Percentiles rank a stretch among this genome's conserved stretches.
Evolutionary conservation across 2,888 invertebrate genomes (phyloP).

Genomic region (Oligia fasciuncula): DNA sequence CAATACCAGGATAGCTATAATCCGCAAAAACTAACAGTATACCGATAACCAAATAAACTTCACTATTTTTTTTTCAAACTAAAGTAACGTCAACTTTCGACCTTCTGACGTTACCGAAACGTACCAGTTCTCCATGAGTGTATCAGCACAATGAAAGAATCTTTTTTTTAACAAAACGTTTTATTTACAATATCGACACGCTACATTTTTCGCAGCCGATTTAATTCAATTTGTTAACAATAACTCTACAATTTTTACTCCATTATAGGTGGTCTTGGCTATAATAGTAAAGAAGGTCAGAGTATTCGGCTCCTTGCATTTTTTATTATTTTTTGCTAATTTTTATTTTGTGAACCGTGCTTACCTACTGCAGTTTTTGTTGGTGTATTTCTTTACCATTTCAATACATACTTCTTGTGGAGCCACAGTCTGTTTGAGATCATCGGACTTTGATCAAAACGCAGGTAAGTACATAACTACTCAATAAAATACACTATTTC

Average conservation of each 20-base stretch:
- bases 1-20: slow-evolving; percentile 81
- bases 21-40: slow-evolving; percentile 86
- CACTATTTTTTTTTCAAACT: slow-evolving; percentile 43
- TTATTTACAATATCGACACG: slow-evolving; percentile 74
- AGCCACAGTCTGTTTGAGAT: background rate
- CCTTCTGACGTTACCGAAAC: slow-evolving; percentile 50
- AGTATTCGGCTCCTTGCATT: slow-evolving; percentile 17
- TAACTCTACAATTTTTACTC: slow-evolving; percentile 76
- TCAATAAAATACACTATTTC: background rate
- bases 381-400: slow-evolving; percentile 15
- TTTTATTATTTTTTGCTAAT: slow-evolving; percentile 23
- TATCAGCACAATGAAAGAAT: slow-evolving; percentile 28
- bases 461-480: background rate
- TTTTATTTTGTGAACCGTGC: slow-evolving; percentile 12
- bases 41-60: slow-evolving; percentile 55
- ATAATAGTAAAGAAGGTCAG: slow-evolving; percentile 62
- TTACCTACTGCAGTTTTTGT: slow-evolving; percentile 16
- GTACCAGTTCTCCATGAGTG: slow-evolving; percentile 2
- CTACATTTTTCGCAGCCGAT: slow-evolving; percentile 77
- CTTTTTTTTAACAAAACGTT: slow-evolving; percentile 64
- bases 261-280: slow-evolving; percentile 77
- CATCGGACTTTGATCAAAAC: background rate
- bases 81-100: slow-evolving; percentile 49
- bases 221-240: slow-evolving; percentile 88
- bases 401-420: background rate